phyloP scores from a whole-genome alignment of 2,888 invertebrate genomes.

The Oxytorus armatus region DNA sequence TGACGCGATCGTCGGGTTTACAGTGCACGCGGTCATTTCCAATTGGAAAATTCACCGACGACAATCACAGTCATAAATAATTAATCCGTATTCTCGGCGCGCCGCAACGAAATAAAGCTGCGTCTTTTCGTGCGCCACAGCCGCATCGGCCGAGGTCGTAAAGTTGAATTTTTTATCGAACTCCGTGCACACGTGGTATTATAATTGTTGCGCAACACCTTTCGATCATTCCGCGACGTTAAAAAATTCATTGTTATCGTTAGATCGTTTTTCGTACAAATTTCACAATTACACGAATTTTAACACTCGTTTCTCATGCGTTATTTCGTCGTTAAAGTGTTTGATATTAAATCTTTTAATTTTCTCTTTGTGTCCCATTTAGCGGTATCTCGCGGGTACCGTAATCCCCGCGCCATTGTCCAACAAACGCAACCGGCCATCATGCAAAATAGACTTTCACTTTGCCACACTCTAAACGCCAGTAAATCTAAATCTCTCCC shows the following conservation, averaged over 20 bases:
- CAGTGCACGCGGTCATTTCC: too few species aligned
- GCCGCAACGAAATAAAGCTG: conserved; percentile 2
- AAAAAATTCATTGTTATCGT: too few species aligned
- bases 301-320: background rate
- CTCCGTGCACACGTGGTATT: conserved; percentile 21
- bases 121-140: too few species aligned
- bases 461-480: conserved; percentile 27
- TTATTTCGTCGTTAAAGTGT: too few species aligned
- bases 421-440: conserved; percentile 30
- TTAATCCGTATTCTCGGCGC: conserved; percentile 10
- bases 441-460: conserved; percentile 62
- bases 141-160: conserved; percentile 30
- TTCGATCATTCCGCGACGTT: background rate
- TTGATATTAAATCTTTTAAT: conserved; percentile 16
- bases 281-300: background rate
- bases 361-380: conserved; percentile 26
- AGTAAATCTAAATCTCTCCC: too few species aligned
- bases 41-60: background rate
- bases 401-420: conserved; percentile 50
- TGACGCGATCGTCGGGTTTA: too few species aligned
- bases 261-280: too few species aligned
- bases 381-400: conserved; percentile 38
- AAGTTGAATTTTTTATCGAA: too few species aligned
- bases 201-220: background rate
- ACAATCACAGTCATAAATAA: conserved; percentile 39